phyloP scores from a whole-genome alignment of 2,888 invertebrate species.

The Lithophane leautieri region DNA sequence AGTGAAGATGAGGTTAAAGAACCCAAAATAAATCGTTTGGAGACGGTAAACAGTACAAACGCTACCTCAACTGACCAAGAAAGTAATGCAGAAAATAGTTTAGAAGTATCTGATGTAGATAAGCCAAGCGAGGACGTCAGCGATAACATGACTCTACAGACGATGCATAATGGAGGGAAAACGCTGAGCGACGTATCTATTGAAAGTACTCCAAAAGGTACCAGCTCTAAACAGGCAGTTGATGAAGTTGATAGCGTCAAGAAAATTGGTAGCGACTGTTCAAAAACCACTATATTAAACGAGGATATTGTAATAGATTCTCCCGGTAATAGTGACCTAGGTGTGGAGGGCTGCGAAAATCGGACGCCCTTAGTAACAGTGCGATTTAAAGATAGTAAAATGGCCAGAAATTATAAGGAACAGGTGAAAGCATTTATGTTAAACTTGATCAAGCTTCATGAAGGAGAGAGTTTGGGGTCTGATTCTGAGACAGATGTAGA shows the following conservation, averaged over 20 bases:
- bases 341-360: slow-evolving; percentile 84
- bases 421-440: slow-evolving; percentile 87
- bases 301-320: slow-evolving; percentile 84
- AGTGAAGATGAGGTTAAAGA: slow-evolving; percentile 86
- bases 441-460: slow-evolving; percentile 81
- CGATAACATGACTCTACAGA: slow-evolving; percentile 61
- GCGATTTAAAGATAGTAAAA: slow-evolving; percentile 83
- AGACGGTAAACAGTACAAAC: slow-evolving; percentile 62
- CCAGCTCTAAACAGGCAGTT: slow-evolving; percentile 50
- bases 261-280: slow-evolving; percentile 63
- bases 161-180: slow-evolving; percentile 86
- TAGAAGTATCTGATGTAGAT: slow-evolving; percentile 63
- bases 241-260: slow-evolving; percentile 66
- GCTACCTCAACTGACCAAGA: slow-evolving; percentile 65
- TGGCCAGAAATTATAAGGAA: slow-evolving; percentile 85
- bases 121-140: slow-evolving; percentile 68
- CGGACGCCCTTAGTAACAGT: slow-evolving; percentile 85
- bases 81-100: slow-evolving; percentile 68
- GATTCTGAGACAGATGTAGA: slow-evolving; percentile 83
- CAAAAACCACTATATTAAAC: slow-evolving; percentile 77
- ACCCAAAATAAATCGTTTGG: slow-evolving; percentile 79
- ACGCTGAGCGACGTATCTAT: slow-evolving; percentile 65
- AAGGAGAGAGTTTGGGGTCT: slow-evolving; percentile 69
- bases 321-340: slow-evolving; percentile 79
- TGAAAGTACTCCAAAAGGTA: slow-evolving; percentile 58